A percentile compares a stretch with the other conserved stretches of the same genome.
phyloP scores from a whole-genome alignment of 1,140 invertebrate species.

The Achroia grisella region DNA sequence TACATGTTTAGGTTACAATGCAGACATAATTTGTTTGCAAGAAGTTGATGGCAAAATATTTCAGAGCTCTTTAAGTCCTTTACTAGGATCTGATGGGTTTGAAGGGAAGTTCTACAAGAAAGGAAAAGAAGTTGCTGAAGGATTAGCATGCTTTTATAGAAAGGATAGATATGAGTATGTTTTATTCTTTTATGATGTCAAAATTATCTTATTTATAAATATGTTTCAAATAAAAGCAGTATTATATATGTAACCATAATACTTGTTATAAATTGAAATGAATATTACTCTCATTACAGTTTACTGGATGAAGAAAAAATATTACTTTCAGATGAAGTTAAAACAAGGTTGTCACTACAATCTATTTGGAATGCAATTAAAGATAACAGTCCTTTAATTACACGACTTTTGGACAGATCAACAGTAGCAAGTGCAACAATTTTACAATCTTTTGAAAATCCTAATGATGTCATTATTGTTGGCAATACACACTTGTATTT shows the following conservation, averaged over 20 bases:
- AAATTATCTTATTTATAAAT: no score
- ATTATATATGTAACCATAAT: no score
- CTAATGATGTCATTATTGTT: constrained; percentile 78
- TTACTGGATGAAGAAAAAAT: constrained; percentile 38
- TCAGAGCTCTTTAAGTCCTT: constrained; percentile 79
- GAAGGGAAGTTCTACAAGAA: constrained; percentile 81
- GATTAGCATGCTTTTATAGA: constrained; percentile 85
- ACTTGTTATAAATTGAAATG: not conserved
- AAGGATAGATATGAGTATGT: constrained; percentile 72
- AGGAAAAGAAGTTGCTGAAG: constrained; percentile 84
- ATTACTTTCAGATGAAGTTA: constrained; percentile 76
- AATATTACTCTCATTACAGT: constrained; percentile 23
- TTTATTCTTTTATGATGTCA: not conserved
- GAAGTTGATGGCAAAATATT: constrained; percentile 92
- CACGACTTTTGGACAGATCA: constrained; percentile 77
- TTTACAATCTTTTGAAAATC: constrained; percentile 77
- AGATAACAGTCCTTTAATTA: constrained; percentile 75
- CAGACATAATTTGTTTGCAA: constrained; percentile 93
- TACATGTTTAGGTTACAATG: constrained; percentile 84
- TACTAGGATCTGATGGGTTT: constrained; percentile 75
- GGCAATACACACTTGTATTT: constrained; percentile 96
- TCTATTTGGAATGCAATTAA: constrained; percentile 77
- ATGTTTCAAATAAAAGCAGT: no score
- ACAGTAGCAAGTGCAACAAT: constrained; percentile 77
- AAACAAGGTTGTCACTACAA: constrained; percentile 72